Conservation (phyloP, 1,140 invertebrate genomes). For the Pseudomyrmex gracilis region DNA sequence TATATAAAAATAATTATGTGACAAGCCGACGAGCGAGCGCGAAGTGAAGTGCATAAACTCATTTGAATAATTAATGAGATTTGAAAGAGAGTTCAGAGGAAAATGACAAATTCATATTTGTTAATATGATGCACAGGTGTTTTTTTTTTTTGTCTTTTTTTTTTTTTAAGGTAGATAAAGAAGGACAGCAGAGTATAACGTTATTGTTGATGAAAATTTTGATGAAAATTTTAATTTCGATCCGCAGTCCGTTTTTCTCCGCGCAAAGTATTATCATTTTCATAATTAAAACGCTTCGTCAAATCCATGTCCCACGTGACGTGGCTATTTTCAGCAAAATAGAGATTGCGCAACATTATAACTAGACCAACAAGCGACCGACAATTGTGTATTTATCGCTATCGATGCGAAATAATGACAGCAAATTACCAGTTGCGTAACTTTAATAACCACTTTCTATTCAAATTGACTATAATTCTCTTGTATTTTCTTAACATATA, state of each 20-base stretch:
- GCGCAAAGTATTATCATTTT: conserved; percentile 20
- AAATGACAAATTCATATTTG: not conserved
- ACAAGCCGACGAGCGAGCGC: conserved; percentile 21
- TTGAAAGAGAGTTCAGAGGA: not conserved
- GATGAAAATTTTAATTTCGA: conserved; percentile 35
- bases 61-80: conserved; percentile 30
- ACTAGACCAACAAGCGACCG: conserved; percentile 18
- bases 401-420: conserved; percentile 13
- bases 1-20: conserved; percentile 11
- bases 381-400: conserved; percentile 22
- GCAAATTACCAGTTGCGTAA: conserved; percentile 42
- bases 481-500: no score
- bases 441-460: not conserved
- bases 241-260: conserved; percentile 4
- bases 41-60: conserved; percentile 24
- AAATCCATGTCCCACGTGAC: not conserved
- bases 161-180: no score
- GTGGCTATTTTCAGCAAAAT: conserved; percentile 40
- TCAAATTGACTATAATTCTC: not conserved
- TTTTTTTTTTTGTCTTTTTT: no score
- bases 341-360: conserved; percentile 37
- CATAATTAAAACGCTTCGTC: conserved; percentile 19
- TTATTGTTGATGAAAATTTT: conserved; percentile 22
- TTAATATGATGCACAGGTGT: not conserved
- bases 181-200: not conserved